Conservation (phyloP, 2,888 invertebrate genomes). For the Pristionchus mayeri region DNA sequence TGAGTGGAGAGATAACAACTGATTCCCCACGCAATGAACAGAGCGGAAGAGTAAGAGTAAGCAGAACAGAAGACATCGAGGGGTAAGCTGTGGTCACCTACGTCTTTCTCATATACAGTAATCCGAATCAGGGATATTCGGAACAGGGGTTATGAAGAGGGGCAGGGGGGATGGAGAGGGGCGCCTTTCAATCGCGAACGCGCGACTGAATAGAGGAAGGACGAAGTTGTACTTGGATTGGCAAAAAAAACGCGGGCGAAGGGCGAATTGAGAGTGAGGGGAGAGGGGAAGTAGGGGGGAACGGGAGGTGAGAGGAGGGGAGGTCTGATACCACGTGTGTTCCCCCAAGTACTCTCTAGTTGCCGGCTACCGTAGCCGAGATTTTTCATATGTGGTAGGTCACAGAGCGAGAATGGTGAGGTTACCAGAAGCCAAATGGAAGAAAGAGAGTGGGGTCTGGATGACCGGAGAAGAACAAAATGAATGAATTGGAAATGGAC, state of each 20-base stretch:
- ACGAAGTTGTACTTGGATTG: conserved; percentile 44
- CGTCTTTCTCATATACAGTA: neutral
- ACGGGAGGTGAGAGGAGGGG: neutral
- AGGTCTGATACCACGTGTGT: conserved; percentile 42
- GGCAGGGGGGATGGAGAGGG: neutral
- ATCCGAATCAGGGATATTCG: neutral
- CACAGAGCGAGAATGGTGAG: neutral
- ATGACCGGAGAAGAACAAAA: conserved; percentile 22
- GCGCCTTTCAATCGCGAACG: conserved; percentile 21
- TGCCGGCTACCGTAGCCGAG: neutral
- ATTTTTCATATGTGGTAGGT: neutral
- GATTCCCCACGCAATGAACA: neutral
- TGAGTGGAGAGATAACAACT: neutral
- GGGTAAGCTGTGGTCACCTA: neutral
- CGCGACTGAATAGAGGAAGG: conserved; percentile 4
- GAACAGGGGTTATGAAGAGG: neutral
- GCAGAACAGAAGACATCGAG: neutral
- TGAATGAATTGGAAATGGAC: conserved; percentile 36
- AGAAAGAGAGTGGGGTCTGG: neutral
- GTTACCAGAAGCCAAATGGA: neutral
- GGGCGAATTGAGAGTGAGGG: neutral
- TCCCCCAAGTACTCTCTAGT: neutral
- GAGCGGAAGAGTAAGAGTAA: neutral
- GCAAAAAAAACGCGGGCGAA: conserved; percentile 28
- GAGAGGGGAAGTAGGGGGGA: neutral